A percentile compares a stretch with the other conserved stretches of the same genome.
Evolutionary conservation across 2,888 invertebrate species (phyloP).

Genomic region (Suillia variegata): DNA sequence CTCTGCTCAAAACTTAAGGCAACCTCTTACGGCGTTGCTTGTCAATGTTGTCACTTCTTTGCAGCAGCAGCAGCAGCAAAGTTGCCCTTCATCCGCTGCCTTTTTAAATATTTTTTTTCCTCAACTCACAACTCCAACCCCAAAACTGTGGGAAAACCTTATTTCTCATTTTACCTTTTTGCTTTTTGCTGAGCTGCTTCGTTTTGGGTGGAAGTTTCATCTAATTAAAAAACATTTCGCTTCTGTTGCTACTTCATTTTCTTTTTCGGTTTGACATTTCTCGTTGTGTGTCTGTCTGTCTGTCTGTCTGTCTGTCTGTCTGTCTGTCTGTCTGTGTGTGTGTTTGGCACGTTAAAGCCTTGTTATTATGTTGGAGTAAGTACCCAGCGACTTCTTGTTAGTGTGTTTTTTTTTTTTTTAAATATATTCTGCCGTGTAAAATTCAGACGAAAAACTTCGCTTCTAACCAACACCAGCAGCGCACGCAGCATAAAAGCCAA

Average conservation of each 20-base stretch:
- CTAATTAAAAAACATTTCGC: slow-evolving; percentile 41
- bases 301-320: slow-evolving; percentile 8
- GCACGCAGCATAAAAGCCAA: not conserved
- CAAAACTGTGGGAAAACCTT: too few relatives aligned
- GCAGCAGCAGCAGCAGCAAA: too few relatives aligned
- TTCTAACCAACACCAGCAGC: not conserved
- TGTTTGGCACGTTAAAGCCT: not conserved
- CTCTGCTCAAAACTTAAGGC: not conserved
- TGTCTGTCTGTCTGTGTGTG: too few relatives aligned
- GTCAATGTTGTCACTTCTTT: slow-evolving; percentile 2
- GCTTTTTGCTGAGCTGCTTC: not conserved
- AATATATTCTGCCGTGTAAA: too few relatives aligned
- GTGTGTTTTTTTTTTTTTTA: not conserved
- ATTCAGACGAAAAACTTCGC: not conserved
- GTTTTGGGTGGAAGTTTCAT: slow-evolving; percentile 36
- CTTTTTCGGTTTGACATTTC: not conserved
- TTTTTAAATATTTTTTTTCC: too few relatives aligned
- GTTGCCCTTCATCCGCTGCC: not conserved
- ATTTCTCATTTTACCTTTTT: not conserved
- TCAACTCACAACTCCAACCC: too few relatives aligned
- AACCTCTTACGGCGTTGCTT: not conserved
- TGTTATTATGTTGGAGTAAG: slow-evolving; percentile 3
- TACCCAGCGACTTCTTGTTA: too few relatives aligned
- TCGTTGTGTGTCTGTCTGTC: too few relatives aligned
- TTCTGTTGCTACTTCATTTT: slow-evolving; percentile 9